Percentiles rank a stretch among this genome's conserved stretches.
Conservation (phyloP, 2,797 vertebrate species). For the Buphagus erythrorhynchus region DNA sequence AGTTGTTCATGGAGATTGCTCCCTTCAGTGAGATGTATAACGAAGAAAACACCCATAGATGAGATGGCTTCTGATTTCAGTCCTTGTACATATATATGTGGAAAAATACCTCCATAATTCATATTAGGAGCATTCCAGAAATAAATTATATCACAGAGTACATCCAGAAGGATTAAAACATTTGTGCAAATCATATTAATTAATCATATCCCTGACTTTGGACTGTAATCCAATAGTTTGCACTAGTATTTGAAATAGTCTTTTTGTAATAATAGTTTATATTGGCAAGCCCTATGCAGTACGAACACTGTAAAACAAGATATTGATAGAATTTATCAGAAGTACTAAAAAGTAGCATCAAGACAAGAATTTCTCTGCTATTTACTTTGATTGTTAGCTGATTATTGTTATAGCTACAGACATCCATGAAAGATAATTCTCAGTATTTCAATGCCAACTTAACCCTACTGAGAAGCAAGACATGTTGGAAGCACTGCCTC, state of each 20-base stretch:
- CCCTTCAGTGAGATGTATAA: not conserved
- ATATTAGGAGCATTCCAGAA: not conserved
- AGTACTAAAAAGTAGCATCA: not conserved
- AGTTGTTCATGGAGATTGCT: rapidly evolving
- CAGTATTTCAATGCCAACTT: not conserved
- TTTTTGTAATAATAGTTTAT: not conserved
- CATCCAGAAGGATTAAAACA: not conserved
- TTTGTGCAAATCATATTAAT: not conserved
- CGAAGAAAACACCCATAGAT: not conserved
- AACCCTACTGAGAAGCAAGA: not conserved
- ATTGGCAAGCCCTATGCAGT: not conserved
- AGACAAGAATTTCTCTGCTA: not conserved
- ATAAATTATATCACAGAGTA: not conserved
- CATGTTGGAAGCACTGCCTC: rapidly evolving
- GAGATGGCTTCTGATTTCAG: not conserved
- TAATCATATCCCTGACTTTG: not conserved
- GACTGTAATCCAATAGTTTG: not conserved
- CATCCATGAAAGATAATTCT: not conserved
- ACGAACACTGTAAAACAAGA: not conserved
- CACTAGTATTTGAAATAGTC: not conserved
- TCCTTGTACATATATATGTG: not conserved
- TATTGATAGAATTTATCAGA: not conserved
- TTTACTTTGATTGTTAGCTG: not conserved
- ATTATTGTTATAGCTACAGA: not conserved
- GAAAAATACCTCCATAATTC: not conserved